Base-by-base conservation (phyloP, 2,797 vertebrate genomes). In the Rousettus madagascariensis region DNA sequence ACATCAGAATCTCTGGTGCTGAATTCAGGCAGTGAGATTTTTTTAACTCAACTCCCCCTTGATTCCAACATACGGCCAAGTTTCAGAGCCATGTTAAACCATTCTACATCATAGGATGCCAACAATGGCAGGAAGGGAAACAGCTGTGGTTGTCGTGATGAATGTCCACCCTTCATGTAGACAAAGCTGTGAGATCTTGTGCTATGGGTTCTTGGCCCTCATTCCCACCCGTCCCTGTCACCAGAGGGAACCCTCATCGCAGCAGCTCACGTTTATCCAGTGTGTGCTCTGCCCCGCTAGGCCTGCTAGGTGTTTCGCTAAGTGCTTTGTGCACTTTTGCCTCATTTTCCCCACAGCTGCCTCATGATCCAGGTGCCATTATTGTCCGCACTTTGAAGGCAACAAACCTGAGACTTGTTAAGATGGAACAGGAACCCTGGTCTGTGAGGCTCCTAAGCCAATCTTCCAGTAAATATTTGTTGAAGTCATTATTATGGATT, bases 241-340 rank as follows among this genome's bases (percentile, higher is more conserved):
- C 38, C 72, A 65, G 38, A 38, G 59, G 30, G 13, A 74, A 77
- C 16, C 17, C 38, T 51, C 53, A 30, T 59, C 79, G 5, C 0
- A 5, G 63, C 20, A 16, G 26, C 68, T 12, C 2, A 13, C 4
- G 0, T 16, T 28, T n/a, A 43, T 9, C 33, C 20, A 36, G 22
- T 2, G 22, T 0, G 2, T 2, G 13, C 36, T 66, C 28, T 8
- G 46, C 17, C 69, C 41, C 2, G 0, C 12, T 12, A 1, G 43
- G 69, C 5, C 19, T 4, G 0, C 12, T 12, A 1, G 43, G 69
- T 3, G 3, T 66, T 79, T 41, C 36, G 10, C 43, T 26, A 30
- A 17, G 30, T 36, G 59, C 79, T 84, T 28, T 51, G 17, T n/a
- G 77, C 3, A 41, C n/a, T 0, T 4, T 4, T 0, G 57, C 10